These are phyloP conservation scores for Megalopta genalis DNA, from an alignment of 1,140 invertebrate genomes.

Conservation along the genomic window DNA sequence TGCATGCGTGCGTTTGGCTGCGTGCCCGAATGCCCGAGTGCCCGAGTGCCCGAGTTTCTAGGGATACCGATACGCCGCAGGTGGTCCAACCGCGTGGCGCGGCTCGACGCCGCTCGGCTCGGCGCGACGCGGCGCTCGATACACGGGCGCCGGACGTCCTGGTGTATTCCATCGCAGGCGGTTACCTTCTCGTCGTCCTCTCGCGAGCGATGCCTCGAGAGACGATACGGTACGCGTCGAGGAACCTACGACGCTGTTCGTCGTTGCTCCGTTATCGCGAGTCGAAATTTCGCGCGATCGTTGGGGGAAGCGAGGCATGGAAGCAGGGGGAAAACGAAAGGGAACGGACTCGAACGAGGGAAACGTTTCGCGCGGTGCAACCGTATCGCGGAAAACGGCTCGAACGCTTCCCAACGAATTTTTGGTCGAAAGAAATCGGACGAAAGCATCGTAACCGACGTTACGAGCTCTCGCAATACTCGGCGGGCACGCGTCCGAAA, in stretches of 20 bases:
- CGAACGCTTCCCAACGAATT: not conserved
- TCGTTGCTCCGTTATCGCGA: too few relatives aligned
- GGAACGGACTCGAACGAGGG: too few relatives aligned
- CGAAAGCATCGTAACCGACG: constrained; percentile 23
- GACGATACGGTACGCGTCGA: too few relatives aligned
- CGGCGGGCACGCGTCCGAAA: constrained; percentile 15
- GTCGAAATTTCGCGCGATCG: too few relatives aligned
- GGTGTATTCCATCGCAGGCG: constrained; percentile 3
- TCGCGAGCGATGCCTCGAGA: too few relatives aligned
- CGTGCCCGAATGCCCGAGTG: not conserved
- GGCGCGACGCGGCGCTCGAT: constrained; percentile 47
- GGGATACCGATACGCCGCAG: not conserved
- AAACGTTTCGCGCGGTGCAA: too few relatives aligned
- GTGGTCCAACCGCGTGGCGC: constrained; percentile 39
- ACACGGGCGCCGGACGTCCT: constrained; percentile 57
- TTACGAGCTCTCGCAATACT: constrained; percentile 30
- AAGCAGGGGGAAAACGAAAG: too few relatives aligned
- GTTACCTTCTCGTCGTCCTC: too few relatives aligned
- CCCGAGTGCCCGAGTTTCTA: constrained; percentile 8
- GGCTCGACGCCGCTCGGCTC: too few relatives aligned
- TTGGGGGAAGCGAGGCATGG: too few relatives aligned
- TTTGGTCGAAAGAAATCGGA: not conserved
- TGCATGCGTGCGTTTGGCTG: not conserved
- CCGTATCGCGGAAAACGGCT: too few relatives aligned
- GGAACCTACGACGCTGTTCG: too few relatives aligned